Base-by-base conservation (phyloP, 2,113 vertebrate species). In the Ageneiosus marmoratus region DNA sequence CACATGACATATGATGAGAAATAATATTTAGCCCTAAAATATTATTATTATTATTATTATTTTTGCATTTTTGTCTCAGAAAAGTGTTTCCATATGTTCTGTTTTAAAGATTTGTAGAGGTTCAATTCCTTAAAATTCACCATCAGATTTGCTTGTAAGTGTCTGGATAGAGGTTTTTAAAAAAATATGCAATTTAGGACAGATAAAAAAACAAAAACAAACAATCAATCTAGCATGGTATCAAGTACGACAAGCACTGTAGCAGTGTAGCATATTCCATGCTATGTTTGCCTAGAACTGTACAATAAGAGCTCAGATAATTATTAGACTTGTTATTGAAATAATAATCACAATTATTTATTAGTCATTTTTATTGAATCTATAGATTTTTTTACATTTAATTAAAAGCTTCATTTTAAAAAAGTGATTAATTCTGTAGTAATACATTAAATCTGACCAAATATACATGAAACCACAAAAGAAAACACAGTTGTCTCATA, bases 1-100 rank as follows among this genome's bases (percentile, higher is more conserved):
- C 82, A 78, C 67, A 51, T 58, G 32, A 46, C 65, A 65, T 77
- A 73, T 80, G 80, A 87, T 83, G 80, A 58, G 32, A 80, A 77
- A 70, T 80, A 29, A 77, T 70, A 72, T 65, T 82, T 62, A 51
- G 24, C 85, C 67, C 32, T 24, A 82, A 77, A 16, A 65, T 69
- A 85, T 63, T 27, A 6, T n/a, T n/a, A 10, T 15, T 13, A 1
- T 50, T 69, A 29, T n/a, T 34, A 83, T 41, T 41, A n/a, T 41
- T 41, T 41, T 41, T 41, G 67, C 60, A 79, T 63, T 88, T 84
- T 7, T 34, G 2, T 18, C n/a, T 27, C 11, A 65, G 29, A 65
- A 65, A 34, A 65, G 62, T 34, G 13, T 22, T 2, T 67, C 3
- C 0, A 1, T n/a, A 12, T 24, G 67, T 24, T 13, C 9, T 70